Percentiles rank a stretch among this genome's conserved stretches.
Evolutionary conservation across 2,113 vertebrate genomes (phyloP).

Genomic region (Chionis minor): DNA sequence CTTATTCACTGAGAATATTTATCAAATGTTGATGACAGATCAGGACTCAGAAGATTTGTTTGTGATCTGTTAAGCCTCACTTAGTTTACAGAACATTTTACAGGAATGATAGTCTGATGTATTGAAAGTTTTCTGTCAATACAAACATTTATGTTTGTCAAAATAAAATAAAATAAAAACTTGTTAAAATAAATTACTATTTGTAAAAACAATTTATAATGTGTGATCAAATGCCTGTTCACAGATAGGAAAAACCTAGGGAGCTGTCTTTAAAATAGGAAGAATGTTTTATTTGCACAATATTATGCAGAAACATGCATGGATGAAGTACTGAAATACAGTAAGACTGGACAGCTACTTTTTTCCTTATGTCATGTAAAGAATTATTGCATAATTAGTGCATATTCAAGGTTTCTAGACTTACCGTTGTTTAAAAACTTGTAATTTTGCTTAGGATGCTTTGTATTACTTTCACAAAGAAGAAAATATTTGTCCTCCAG

Average conservation of each 20-base stretch:
- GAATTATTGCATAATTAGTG: neutral
- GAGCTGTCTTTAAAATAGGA: neutral
- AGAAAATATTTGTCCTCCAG: neutral
- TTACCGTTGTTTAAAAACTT: neutral
- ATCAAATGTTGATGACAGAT: neutral
- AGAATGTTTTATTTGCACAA: neutral
- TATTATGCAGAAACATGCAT: neutral
- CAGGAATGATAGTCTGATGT: neutral
- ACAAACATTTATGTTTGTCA: neutral
- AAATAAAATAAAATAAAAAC: neutral
- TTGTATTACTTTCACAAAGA: neutral
- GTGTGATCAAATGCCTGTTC: neutral
- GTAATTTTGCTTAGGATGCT: neutral
- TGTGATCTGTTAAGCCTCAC: neutral
- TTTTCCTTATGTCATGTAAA: neutral
- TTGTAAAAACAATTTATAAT: neutral
- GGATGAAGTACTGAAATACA: neutral
- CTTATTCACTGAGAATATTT: neutral
- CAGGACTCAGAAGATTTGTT: neutral
- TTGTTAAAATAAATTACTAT: neutral
- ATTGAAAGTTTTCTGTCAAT: neutral
- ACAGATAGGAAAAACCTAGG: neutral
- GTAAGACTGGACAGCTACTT: neutral
- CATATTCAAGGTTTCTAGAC: neutral
- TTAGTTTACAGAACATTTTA: neutral